Percentiles rank a stretch among this genome's conserved stretches.
These are phyloP conservation scores for Chrysogorgia sp. DNA, from an alignment of 92 coral and sea anemone species.

Conservation along the genomic window DNA sequence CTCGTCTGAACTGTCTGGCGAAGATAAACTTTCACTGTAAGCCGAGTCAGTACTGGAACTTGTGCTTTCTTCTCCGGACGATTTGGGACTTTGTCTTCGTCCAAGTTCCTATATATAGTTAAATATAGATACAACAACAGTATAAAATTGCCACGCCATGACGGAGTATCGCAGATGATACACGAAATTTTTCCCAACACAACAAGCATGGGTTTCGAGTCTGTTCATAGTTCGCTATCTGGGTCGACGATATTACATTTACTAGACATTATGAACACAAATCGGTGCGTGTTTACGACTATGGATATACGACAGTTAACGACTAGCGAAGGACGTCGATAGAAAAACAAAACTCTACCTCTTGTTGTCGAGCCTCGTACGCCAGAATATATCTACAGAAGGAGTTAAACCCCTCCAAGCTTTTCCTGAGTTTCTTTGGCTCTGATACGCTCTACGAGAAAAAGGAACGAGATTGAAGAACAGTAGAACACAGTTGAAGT, in stretches of 20 bases:
- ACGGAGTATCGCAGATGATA: slow-evolving; percentile 29
- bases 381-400: slow-evolving; percentile 98
- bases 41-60: slow-evolving; percentile 99
- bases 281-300: too few species aligned
- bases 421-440: slow-evolving; percentile 80
- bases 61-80: slow-evolving; percentile 79
- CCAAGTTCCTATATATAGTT: slow-evolving; percentile 83
- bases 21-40: slow-evolving; percentile 93
- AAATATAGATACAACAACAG: not conserved
- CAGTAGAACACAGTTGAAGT: not conserved
- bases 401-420: slow-evolving; percentile 95
- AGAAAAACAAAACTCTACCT: slow-evolving; percentile 24
- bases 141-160: slow-evolving; percentile 1
- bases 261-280: too few species aligned
- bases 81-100: slow-evolving; percentile 90
- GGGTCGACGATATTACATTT: too few species aligned
- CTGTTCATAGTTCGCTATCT: too few species aligned
- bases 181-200: slow-evolving; percentile 22
- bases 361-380: slow-evolving; percentile 98
- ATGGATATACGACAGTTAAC: not conserved
- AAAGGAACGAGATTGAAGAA: not conserved
- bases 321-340: not conserved
- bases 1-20: slow-evolving; percentile 90
- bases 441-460: slow-evolving; percentile 77
- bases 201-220: too few species aligned